A percentile compares a stretch with the other conserved stretches of the same genome.
Conservation (phyloP, 2,888 invertebrate genomes). For the Trypoxylon attenuatum region DNA sequence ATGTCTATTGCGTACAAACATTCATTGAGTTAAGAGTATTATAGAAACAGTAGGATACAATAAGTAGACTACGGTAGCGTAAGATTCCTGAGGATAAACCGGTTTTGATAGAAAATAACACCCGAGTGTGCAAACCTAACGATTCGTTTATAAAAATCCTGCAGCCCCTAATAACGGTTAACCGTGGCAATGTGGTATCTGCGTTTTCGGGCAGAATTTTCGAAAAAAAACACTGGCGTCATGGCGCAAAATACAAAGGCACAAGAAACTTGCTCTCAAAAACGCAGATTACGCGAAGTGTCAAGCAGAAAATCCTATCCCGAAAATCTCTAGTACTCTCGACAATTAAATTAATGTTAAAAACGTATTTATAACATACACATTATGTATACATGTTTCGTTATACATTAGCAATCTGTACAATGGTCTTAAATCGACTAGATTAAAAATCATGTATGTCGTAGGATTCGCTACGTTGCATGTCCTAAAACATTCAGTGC, state of each 20-base stretch:
- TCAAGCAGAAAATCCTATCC: conserved; percentile 13
- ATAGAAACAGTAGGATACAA: too few relatives aligned
- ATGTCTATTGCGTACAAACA: too few relatives aligned
- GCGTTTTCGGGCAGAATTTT: conserved; percentile 5
- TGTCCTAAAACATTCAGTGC: conserved; percentile 59
- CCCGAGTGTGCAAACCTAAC: too few relatives aligned
- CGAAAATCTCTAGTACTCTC: not conserved
- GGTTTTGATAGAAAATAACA: too few relatives aligned
- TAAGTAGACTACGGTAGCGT: too few relatives aligned
- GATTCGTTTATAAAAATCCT: too few relatives aligned
- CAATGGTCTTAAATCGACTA: conserved; percentile 33
- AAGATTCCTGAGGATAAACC: too few relatives aligned
- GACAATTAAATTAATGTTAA: conserved; percentile 38
- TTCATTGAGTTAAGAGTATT: too few relatives aligned
- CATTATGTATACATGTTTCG: conserved; percentile 34
- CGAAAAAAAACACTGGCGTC: conserved; percentile 8
- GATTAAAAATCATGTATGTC: conserved; percentile 31
- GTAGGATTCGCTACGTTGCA: conserved; percentile 22
- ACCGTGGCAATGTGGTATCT: not conserved
- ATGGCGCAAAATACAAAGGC: conserved; percentile 40
- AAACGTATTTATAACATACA: conserved; percentile 57
- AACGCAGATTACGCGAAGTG: conserved; percentile 31
- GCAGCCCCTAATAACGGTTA: not conserved
- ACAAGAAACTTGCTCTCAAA: conserved; percentile 32
- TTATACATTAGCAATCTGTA: conserved; percentile 29